Evolutionary conservation across 2,888 invertebrate species (phyloP).

Genomic region (Cosmorhoe ocellata): DNA sequence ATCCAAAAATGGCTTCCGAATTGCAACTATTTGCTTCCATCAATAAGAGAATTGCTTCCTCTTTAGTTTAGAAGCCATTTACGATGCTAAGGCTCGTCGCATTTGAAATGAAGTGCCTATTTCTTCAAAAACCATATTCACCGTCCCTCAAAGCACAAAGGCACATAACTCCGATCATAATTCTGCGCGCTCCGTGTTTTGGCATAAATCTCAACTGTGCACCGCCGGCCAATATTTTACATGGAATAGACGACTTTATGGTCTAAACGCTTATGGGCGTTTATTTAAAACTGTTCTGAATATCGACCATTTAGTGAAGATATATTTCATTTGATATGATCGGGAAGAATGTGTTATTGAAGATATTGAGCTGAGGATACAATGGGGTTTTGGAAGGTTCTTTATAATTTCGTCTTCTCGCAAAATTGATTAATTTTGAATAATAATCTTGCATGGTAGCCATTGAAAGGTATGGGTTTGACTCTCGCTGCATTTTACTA

Average conservation of each 20-base stretch:
- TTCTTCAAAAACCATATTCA: slow-evolving; percentile 1
- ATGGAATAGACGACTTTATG: slow-evolving; percentile 58
- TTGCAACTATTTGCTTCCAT: no score
- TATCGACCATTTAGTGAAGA: slow-evolving; percentile 25
- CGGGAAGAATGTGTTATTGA: not conserved
- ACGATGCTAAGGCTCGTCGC: no score
- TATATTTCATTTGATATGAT: slow-evolving; percentile 15
- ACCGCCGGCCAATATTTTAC: slow-evolving; percentile 61
- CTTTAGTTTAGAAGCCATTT: no score
- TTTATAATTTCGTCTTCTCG: no score
- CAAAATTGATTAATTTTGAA: no score
- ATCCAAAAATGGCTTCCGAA: no score
- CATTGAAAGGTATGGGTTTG: no score
- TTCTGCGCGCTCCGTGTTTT: slow-evolving; percentile 58
- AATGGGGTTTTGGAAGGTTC: no score
- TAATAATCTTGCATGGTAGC: no score
- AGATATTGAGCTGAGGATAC: not conserved
- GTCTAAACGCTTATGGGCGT: slow-evolving; percentile 47
- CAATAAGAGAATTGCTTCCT: no score
- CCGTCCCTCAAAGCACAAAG: slow-evolving; percentile 16
- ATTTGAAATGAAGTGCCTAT: not conserved
- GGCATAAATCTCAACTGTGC: slow-evolving; percentile 66
- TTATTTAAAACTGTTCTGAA: slow-evolving; percentile 50
- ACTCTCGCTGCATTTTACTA: no score
- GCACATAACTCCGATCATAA: slow-evolving; percentile 58